Base-by-base conservation (phyloP, 2,888 invertebrate species). In the Aphodius granarius region DNA sequence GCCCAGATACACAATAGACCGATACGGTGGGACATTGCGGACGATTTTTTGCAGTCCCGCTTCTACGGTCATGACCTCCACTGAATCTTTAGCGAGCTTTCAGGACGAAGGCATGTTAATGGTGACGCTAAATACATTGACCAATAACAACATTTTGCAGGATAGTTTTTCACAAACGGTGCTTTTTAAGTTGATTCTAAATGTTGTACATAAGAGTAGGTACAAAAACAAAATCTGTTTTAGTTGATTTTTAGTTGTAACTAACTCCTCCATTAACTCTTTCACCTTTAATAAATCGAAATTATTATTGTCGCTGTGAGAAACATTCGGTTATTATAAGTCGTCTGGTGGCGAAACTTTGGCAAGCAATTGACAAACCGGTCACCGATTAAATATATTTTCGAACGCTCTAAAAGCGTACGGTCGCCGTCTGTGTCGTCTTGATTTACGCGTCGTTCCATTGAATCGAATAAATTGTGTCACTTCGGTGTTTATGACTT, bases 81-180 rank as follows among this genome's bases (percentile, higher is more conserved):
- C 76, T 74, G 78, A 77, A 77, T 78, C 78, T 78, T 75, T 76
- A 74, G 77, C 76, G 79, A 78, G 79, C 77, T 80, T 75, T 77
- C 78, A 79, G 78, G 79, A 80, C 80, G 77, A 79, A 76, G 82
- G 81, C 80, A 83, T 82, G 82, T 81, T 83, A 83, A 83, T 82
- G 79, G 80, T 81, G 80, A 81, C 81, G 81, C 81, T 82, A 81
- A 82, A 79, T 81, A 80, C 76, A 76, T 43, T 43, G 43, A 43
- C 43, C 65, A 18, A 65, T 65, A 65, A 9, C 19, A 2, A 65
- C 6, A 43, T 43, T 43, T 9, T 65, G 19, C 2, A 62, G 9
- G 63, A 62, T 13, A 62, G 63, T 62, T n/a, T 62, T 13, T 62
- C 9, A 13, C 9, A 62, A 13, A 62, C 63, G 63, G 63, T 62